A percentile compares a stretch with the other conserved stretches of the same genome.
Conservation (phyloP, 2,888 invertebrate species). For the Eupithecia vulgata region DNA sequence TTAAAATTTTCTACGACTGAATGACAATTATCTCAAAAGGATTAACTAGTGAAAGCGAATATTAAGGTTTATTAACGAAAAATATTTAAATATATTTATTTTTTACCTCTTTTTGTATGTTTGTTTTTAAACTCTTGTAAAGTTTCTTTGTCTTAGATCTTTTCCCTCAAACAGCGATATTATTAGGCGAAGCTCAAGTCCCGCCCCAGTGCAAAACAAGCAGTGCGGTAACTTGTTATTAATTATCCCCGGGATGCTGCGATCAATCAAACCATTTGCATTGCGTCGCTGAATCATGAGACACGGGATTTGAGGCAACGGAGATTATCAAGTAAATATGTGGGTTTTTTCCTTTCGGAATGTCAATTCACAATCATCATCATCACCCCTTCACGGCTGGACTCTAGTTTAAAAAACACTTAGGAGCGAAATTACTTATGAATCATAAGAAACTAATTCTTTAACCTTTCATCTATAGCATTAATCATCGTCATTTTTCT, state of each 20-base stretch:
- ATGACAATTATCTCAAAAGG: not conserved
- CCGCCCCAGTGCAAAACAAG: slow-evolving; percentile 33
- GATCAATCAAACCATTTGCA: slow-evolving; percentile 32
- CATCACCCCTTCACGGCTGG: no score
- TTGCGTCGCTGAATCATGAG: not conserved
- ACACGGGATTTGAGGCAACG: slow-evolving; percentile 14
- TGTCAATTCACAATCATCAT: no score
- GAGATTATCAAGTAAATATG: not conserved
- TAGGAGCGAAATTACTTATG: no score
- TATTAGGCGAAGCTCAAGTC: not conserved
- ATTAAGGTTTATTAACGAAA: not conserved
- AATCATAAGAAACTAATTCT: no score
- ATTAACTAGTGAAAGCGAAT: not conserved
- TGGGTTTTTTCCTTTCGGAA: no score
- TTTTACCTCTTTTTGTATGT: not conserved
- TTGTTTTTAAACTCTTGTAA: slow-evolving; percentile 7
- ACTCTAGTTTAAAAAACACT: no score
- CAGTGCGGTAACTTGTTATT: slow-evolving; percentile 34
- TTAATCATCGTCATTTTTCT: no score
- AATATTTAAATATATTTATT: not conserved
- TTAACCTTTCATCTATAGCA: no score
- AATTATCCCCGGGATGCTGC: slow-evolving; percentile 21
- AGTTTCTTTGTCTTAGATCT: not conserved
- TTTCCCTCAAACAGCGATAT: slow-evolving; percentile 13
- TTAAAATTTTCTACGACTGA: not conserved